Evolutionary conservation across 1,140 invertebrate species (phyloP).

Genomic region (Drosophila pachea): DNA sequence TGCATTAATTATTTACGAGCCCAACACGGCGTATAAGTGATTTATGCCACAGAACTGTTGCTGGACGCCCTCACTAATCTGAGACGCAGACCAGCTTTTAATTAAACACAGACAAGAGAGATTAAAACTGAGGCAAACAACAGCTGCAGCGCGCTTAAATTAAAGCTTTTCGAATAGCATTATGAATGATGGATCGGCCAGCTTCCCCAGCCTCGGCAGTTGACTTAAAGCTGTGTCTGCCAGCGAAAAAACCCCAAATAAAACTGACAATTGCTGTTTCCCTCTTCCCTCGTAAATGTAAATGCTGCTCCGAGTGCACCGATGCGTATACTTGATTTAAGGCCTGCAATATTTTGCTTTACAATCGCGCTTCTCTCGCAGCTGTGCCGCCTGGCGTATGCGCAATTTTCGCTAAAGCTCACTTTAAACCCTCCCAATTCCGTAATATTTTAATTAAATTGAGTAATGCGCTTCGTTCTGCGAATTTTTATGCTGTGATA

Average conservation of each 20-base stretch:
- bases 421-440: slow-evolving; percentile 31
- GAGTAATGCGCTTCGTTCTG: slow-evolving; percentile 47
- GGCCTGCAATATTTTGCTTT: neutral
- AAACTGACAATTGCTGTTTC: neutral
- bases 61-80: slow-evolving; percentile 35
- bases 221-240: no score
- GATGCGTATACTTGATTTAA: slow-evolving; percentile 32
- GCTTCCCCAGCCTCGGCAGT: no score
- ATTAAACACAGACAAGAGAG: slow-evolving; percentile 38
- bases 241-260: no score
- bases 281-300: no score
- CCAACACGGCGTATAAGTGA: slow-evolving; percentile 67
- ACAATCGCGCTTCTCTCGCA: no score
- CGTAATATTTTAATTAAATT: slow-evolving; percentile 52
- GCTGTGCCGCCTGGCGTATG: no score
- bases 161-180: neutral
- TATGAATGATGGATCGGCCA: no score
- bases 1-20: slow-evolving; percentile 75
- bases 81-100: slow-evolving; percentile 45
- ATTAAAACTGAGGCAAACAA: neutral
- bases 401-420: no score
- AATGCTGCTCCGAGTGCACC: slow-evolving; percentile 1
- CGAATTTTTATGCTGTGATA: neutral
- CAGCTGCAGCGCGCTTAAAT: neutral
- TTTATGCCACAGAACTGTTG: slow-evolving; percentile 49